Evolutionary conservation across 2,797 vertebrate genomes (phyloP).

Genomic region (Dermochelys coriacea): DNA sequence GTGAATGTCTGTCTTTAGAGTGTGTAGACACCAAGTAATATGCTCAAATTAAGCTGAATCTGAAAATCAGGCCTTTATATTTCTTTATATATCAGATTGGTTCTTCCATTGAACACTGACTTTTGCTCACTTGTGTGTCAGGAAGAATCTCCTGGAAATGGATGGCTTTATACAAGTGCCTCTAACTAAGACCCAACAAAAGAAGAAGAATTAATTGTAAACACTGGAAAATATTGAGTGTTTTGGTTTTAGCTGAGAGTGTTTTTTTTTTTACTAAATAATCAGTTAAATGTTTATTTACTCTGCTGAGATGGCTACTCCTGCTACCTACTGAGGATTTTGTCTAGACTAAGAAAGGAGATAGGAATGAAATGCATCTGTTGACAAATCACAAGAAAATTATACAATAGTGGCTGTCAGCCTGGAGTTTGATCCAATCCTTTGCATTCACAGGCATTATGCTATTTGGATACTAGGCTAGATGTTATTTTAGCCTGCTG

Average conservation of each 20-base stretch:
- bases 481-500: neutral
- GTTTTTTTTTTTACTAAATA: neutral
- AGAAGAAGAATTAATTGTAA: neutral
- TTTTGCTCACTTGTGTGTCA: neutral
- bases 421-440: neutral
- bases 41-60: neutral
- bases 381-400: neutral
- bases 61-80: neutral
- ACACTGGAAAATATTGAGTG: neutral
- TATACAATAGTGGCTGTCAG: neutral
- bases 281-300: neutral
- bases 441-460: neutral
- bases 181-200: neutral
- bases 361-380: neutral
- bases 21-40: neutral
- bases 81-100: neutral
- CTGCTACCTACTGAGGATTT: neutral
- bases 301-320: neutral
- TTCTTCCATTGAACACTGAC: neutral
- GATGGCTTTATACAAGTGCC: neutral
- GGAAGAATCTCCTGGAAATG: neutral
- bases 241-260: neutral
- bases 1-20: neutral
- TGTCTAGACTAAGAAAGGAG: neutral
- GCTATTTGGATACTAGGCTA: too few relatives aligned